Conservation (phyloP, 2,113 vertebrate genomes). For the Gadus macrocephalus region DNA sequence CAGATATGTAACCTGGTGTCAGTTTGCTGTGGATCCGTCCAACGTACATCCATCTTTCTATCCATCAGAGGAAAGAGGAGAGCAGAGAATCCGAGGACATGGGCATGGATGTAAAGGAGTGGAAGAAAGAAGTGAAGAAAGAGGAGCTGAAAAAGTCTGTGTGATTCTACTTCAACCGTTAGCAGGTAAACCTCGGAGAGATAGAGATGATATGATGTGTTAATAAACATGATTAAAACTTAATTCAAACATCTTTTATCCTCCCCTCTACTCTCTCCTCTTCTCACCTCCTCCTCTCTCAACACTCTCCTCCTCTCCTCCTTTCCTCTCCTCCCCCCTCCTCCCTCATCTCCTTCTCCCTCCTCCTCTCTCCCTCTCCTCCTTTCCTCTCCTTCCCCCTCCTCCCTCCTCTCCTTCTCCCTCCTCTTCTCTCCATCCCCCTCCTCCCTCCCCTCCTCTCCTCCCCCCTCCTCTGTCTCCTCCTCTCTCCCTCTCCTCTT, state of each 20-base stretch:
- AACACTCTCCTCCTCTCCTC: too few relatives aligned
- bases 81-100: neutral
- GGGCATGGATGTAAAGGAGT: neutral
- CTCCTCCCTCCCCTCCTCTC: too few relatives aligned
- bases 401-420: too few relatives aligned
- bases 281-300: neutral
- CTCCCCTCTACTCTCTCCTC: neutral
- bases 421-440: neutral
- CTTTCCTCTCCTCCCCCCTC: too few relatives aligned
- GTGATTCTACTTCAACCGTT: conserved; percentile 13
- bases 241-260: too few relatives aligned
- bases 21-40: too few relatives aligned
- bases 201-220: neutral
- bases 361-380: too few relatives aligned
- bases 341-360: neutral
- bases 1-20: too few relatives aligned
- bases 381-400: too few relatives aligned
- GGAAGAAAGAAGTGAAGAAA: neutral
- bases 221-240: too few relatives aligned
- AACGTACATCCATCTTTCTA: neutral
- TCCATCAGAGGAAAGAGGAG: neutral
- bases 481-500: too few relatives aligned
- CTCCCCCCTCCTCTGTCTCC: too few relatives aligned
- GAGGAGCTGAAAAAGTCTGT: conserved; percentile 4
- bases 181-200: conserved; percentile 19